Evolutionary conservation across 2,113 vertebrate species (phyloP).

Genomic region (Antigone vipio): DNA sequence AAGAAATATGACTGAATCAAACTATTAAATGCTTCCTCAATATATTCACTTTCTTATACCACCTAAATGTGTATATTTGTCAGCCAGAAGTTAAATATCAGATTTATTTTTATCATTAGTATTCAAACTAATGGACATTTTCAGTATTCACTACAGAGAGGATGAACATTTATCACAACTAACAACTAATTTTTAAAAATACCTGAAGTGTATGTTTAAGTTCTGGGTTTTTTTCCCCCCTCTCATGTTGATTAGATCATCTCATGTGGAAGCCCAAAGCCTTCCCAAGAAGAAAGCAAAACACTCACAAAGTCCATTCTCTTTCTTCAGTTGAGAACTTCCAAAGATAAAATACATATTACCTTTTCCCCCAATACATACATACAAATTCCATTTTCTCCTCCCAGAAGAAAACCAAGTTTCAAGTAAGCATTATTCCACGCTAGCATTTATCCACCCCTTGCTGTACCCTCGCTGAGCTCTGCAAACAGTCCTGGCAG

Average conservation of each 20-base stretch:
- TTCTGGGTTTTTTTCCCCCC: neutral
- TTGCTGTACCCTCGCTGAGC: neutral
- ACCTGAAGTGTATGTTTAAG: neutral
- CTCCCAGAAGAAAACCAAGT: neutral
- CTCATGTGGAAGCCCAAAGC: neutral
- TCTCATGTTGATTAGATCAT: neutral
- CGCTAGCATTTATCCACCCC: neutral
- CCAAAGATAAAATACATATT: neutral
- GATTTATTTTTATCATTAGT: neutral
- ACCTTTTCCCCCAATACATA: neutral
- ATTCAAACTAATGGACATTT: neutral
- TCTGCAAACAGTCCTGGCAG: neutral
- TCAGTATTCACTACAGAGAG: neutral
- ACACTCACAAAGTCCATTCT: neutral
- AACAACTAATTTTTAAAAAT: neutral
- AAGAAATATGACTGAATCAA: neutral
- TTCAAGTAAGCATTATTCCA: neutral
- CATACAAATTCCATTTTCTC: neutral
- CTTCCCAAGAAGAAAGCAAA: neutral
- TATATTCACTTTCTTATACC: neutral
- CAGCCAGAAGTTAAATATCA: neutral
- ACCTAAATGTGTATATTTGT: fast-evolving
- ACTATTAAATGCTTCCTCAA: neutral
- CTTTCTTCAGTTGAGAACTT: neutral
- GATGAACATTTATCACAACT: neutral